Evolutionary conservation across 1,140 invertebrate species (phyloP), one percentile per base, ranked within the genome.

Genomic region (Bombus pyrosoma): DNA sequence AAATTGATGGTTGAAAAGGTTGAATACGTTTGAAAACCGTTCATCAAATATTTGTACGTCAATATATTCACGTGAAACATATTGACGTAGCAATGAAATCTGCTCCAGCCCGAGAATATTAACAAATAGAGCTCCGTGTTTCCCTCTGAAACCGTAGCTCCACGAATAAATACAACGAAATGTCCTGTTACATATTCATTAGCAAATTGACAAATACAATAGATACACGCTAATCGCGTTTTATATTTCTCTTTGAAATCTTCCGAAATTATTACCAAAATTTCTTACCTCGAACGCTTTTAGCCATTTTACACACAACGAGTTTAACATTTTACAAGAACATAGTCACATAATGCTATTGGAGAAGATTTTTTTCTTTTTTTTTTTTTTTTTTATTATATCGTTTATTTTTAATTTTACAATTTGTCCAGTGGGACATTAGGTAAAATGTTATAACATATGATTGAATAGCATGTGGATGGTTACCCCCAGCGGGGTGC

Each of bases 91-190:
- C 25, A 75, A 57, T 78, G 39, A 66, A 78, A 64, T 66, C 37
- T 32, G 28, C 1, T 43, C 15, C n/a, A 5, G 12, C 2, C 5
- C 5, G 3, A 8, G n/a, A n/a, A 32, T 39, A 28, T 64, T 64
- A 43, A 78, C 76, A 64, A 64, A 62, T 22, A 47, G 47, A 34
- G 18, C 9, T 76, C n/a, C 34, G 66, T 69, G 68, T 81, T 75
- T 64, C 12, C 5, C 13, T 39, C 69, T 34, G n/a, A 64, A 76
- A 39, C 25, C n/a, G 5, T 53, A 9, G 10, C 32, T 34, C 28
- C 3, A 74, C 57, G 25, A 41, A 64, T n/a, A 77, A 39, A 77
- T 64, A 77, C n/a, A n/a, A 64, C 28, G 28, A 39, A 62, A 28
- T 10, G 59, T 6, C 15, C n/a, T n/a, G 25, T 62, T 28, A 28